Percentiles rank a stretch among this genome's conserved stretches.
Evolutionary conservation across 2,797 vertebrate species (phyloP).

Genomic region (Gephyroberyx darwinii): DNA sequence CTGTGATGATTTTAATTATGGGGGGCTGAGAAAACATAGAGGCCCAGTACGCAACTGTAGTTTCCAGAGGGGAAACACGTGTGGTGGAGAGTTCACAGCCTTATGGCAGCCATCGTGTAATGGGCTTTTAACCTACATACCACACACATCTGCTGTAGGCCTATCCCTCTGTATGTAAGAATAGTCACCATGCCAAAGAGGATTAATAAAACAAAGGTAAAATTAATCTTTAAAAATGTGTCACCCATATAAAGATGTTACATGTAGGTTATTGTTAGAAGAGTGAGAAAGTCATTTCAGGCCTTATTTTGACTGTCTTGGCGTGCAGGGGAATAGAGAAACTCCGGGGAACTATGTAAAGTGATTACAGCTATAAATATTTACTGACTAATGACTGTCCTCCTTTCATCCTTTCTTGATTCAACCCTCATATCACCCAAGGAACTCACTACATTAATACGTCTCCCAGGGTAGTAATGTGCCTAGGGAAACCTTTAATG

Average conservation of each 20-base stretch:
- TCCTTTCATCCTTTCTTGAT: slow-evolving; percentile 33
- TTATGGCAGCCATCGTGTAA: slow-evolving; percentile 22
- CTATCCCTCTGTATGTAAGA: slow-evolving; percentile 36
- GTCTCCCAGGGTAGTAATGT: slow-evolving; percentile 12
- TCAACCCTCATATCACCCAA: slow-evolving; percentile 25
- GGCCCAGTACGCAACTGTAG: not conserved
- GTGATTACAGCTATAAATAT: slow-evolving; percentile 48
- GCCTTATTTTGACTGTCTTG: not conserved
- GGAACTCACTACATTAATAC: slow-evolving; percentile 15
- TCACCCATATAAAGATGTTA: slow-evolving; percentile 26
- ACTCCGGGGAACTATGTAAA: slow-evolving; percentile 18
- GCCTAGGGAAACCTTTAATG: slow-evolving; percentile 26
- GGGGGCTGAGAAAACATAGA: slow-evolving; percentile 18
- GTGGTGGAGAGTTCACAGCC: slow-evolving; percentile 9
- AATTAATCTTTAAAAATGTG: slow-evolving; percentile 42
- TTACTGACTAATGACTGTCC: slow-evolving; percentile 35
- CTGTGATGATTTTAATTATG: slow-evolving; percentile 14
- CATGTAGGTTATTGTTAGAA: slow-evolving; percentile 25
- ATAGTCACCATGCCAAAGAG: slow-evolving; percentile 55
- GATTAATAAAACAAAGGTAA: slow-evolving; percentile 64
- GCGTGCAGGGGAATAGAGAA: not conserved
- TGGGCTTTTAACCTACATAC: slow-evolving; percentile 59
- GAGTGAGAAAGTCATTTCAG: slow-evolving; percentile 28
- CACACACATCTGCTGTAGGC: slow-evolving; percentile 35
- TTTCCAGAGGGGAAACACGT: slow-evolving; percentile 21